A percentile compares a stretch with the other conserved stretches of the same genome.
phyloP scores from a whole-genome alignment of 1,140 invertebrate genomes.

The Ectropis grisescens region DNA sequence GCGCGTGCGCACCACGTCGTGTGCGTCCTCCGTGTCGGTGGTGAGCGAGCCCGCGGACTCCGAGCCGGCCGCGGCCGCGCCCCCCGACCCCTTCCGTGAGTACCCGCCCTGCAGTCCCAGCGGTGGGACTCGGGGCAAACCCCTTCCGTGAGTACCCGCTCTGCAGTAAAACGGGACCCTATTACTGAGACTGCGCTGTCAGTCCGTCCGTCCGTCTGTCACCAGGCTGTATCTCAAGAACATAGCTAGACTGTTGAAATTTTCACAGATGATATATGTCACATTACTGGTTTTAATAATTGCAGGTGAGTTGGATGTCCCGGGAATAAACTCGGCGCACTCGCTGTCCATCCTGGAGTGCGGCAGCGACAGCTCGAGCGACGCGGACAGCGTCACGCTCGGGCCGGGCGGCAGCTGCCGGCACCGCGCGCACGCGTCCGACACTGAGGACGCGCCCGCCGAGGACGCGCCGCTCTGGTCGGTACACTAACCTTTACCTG shows the following conservation, averaged over 20 bases:
- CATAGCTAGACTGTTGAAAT: no score
- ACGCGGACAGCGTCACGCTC: conserved; percentile 30
- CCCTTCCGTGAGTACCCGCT: no score
- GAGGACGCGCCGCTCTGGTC: conserved; percentile 47
- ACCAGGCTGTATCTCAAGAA: no score
- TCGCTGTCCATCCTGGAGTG: conserved; percentile 40
- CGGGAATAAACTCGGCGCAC: conserved; percentile 34
- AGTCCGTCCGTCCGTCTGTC: no score
- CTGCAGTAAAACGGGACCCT: no score
- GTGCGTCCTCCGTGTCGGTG: conserved; percentile 59
- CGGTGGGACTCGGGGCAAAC: no score
- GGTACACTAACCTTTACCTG: no score
- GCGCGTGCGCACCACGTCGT: conserved; percentile 49
- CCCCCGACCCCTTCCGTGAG: conserved; percentile 61
- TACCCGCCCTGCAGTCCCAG: conserved; percentile 4
- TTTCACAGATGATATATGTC: no score
- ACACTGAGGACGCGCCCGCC: conserved; percentile 41
- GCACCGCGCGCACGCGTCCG: conserved; percentile 14
- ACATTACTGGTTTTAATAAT: no score
- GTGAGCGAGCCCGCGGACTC: conserved; percentile 51
- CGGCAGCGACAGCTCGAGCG: conserved; percentile 39
- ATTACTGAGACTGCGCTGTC: no score
- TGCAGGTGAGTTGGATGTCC: conserved; percentile 57
- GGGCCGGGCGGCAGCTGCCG: conserved; percentile 17
- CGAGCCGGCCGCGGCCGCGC: conserved; percentile 21